Evolutionary conservation across 2,113 vertebrate genomes (phyloP), one percentile per base, ranked within the genome.

Genomic region (Potamarius usumacintae): DNA sequence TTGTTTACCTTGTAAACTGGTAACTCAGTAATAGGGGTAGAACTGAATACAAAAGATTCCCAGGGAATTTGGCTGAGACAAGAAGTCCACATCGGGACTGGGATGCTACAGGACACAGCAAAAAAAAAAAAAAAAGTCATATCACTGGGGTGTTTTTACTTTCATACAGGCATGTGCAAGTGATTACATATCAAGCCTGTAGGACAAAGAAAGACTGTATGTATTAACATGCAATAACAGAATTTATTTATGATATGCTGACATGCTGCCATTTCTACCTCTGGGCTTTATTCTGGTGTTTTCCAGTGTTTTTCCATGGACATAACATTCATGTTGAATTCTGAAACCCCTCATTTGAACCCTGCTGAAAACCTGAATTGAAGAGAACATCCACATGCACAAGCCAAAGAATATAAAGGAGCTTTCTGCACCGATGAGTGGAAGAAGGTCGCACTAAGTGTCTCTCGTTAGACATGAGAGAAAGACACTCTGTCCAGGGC

Each of bases 241-340:
- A 77, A n/a, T 77, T 7, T 77, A 53, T 77, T 53, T 53, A 77
- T n/a, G 50, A 53, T n/a, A 77, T 77, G 22, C 74, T 77, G 74
- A 52, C 42, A 25, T 77, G 22, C 22, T 77, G 22, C 2, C 15
- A 74, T 74, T 74, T 48, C 42, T 74, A 74, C 71, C 17, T 48
- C 34, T 74, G 71, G 34, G 71, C 9, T 74, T 72, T 48, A 48
- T 74, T 74, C 18, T 0, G 48, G 42, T 50, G 18, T 74, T 20
- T 42, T 42, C 42, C 42, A 42, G 42, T 42, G 42, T 42, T 42
- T 42, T 42, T 48, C 2, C 8, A 74, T 2, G 7, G 18, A 22
- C 1, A 2, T 18, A 74, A 9, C 2, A 74, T 48, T 48, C 18
- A 74, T 8, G 10, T 74, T 22, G 10, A 18, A 48, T 48, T 42